Evolutionary conservation across 2,113 vertebrate species (phyloP).

Genomic region (Emydura subglobosa): DNA sequence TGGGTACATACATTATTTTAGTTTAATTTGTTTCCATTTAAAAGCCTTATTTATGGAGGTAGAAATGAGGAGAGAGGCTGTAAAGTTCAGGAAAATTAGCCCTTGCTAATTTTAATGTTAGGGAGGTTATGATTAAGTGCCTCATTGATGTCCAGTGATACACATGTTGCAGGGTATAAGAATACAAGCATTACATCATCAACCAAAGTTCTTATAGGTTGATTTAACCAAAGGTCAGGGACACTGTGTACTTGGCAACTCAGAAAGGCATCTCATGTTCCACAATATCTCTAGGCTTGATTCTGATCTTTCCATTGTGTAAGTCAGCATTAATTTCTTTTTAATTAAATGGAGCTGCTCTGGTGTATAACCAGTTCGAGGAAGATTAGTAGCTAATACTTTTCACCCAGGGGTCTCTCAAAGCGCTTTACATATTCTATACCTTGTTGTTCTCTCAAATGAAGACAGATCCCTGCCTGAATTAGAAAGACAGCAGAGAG

Average conservation of each 20-base stretch:
- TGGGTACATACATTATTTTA: not conserved
- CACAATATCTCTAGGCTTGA: not conserved
- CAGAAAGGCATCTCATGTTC: not conserved
- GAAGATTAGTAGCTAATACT: not conserved
- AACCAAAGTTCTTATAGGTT: not conserved
- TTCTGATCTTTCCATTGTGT: not conserved
- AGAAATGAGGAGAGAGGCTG: not conserved
- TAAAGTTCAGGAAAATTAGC: not conserved
- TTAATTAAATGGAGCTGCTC: not conserved
- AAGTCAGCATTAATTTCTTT: not conserved
- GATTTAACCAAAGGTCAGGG: not conserved
- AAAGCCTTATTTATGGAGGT: not conserved
- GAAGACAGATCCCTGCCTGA: not conserved
- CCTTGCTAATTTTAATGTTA: not conserved
- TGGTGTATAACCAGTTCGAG: not conserved
- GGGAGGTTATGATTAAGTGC: not conserved
- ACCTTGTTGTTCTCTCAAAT: not conserved
- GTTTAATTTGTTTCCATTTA: not conserved
- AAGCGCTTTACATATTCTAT: not conserved
- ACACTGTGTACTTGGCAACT: not conserved
- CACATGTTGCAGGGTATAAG: fast-evolving
- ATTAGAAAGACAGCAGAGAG: no score
- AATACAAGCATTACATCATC: not conserved
- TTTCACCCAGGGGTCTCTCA: not conserved
- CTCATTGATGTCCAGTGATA: fast-evolving